Conservation (phyloP, 2,113 vertebrate species). For the Bagarius yarrelli region DNA sequence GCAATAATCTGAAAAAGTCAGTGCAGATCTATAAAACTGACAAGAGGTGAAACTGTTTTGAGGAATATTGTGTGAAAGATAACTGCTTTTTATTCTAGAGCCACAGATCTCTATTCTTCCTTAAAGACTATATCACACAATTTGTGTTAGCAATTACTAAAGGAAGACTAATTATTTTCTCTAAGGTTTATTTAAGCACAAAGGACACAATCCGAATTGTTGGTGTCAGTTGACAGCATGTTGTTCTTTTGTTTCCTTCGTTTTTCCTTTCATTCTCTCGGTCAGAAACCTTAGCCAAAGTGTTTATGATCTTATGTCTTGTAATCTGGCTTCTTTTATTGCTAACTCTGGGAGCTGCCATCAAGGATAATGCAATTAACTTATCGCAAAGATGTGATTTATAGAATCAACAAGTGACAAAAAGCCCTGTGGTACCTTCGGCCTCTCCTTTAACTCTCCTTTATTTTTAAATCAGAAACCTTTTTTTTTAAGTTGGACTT, state of each 20-base stretch:
- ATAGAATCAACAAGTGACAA: constrained; percentile 67
- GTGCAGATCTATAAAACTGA: not conserved
- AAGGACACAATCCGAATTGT: not conserved
- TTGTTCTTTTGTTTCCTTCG: not conserved
- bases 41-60: constrained; percentile 53
- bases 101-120: constrained; percentile 27
- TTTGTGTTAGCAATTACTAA: not conserved
- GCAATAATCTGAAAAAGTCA: constrained; percentile 13
- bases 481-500: not conserved
- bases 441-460: constrained; percentile 52
- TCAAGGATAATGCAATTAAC: constrained; percentile 83
- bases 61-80: constrained; percentile 64
- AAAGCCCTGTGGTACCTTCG: constrained; percentile 53
- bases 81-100: constrained; percentile 59
- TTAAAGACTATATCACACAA: constrained; percentile 1
- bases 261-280: constrained; percentile 43
- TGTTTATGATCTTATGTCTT: constrained; percentile 73
- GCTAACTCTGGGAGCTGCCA: constrained; percentile 69
- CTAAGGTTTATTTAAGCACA: not conserved
- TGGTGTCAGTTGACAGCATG: not conserved
- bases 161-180: not conserved
- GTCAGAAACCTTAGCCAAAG: constrained; percentile 63
- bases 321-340: constrained; percentile 72
- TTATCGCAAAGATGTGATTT: constrained; percentile 76
- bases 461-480: constrained; percentile 9